Percentiles rank a stretch among this genome's conserved stretches.
Conservation (phyloP, 2,888 invertebrate genomes). For the Synergus gifuensis region DNA sequence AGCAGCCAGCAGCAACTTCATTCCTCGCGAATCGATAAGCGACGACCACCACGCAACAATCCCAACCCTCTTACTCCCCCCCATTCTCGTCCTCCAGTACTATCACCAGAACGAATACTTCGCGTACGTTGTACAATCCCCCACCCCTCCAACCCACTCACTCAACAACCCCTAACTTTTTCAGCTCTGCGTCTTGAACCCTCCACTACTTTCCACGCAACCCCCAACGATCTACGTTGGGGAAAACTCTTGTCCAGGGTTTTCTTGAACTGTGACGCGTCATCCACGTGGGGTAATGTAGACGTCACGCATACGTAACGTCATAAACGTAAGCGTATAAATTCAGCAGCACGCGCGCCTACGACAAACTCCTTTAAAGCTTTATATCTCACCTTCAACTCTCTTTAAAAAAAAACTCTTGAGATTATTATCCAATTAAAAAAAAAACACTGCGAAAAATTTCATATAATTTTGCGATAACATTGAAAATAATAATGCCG, state of each 20-base stretch:
- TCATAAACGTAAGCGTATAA: slow-evolving; percentile 8
- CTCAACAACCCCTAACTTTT: not conserved
- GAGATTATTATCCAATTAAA: no score
- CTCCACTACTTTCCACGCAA: not conserved
- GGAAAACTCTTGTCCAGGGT: not conserved
- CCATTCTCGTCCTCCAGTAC: slow-evolving; percentile 49
- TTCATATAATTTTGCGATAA: no score
- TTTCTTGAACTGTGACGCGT: not conserved
- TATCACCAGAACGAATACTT: slow-evolving; percentile 31
- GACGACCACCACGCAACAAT: slow-evolving; percentile 56
- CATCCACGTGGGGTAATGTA: slow-evolving; percentile 18
- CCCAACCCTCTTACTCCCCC: slow-evolving; percentile 34
- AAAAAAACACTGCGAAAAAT: no score
- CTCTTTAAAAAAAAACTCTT: not conserved
- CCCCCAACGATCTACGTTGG: not conserved
- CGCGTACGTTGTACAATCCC: slow-evolving; percentile 20
- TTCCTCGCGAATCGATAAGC: slow-evolving; percentile 67
- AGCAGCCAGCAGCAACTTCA: slow-evolving; percentile 56
- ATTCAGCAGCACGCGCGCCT: not conserved
- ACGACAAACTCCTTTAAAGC: not conserved
- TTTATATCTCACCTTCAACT: not conserved
- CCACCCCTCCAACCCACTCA: not conserved
- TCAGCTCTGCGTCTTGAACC: not conserved
- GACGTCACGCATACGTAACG: slow-evolving; percentile 13
- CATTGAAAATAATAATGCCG: no score